Percentiles rank a stretch among this genome's conserved stretches.
phyloP scores from a whole-genome alignment of 2,888 invertebrate genomes.

The Acronicta leporina region DNA sequence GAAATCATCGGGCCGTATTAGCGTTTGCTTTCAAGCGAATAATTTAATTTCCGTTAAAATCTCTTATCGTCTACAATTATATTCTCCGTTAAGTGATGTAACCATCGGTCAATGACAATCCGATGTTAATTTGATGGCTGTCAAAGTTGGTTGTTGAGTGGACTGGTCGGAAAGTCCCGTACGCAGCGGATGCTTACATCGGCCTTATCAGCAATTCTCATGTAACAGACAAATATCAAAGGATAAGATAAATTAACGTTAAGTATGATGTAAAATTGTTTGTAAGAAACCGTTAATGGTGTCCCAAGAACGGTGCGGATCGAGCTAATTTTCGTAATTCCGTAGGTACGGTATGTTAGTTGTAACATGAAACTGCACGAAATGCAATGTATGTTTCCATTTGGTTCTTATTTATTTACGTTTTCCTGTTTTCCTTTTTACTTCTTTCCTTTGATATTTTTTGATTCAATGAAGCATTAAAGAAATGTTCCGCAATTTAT shows the following conservation, averaged over 20 bases:
- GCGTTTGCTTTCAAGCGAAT: slow-evolving; percentile 62
- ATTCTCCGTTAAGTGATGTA: slow-evolving; percentile 74
- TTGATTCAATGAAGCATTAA: slow-evolving; percentile 17
- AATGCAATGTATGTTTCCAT: slow-evolving; percentile 56
- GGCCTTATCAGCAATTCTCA: slow-evolving; percentile 60
- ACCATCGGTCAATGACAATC: slow-evolving; percentile 73
- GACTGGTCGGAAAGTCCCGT: slow-evolving; percentile 55
- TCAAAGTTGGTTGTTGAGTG: slow-evolving; percentile 67
- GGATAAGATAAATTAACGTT: slow-evolving; percentile 40
- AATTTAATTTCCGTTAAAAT: slow-evolving; percentile 77
- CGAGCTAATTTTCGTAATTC: slow-evolving; percentile 55
- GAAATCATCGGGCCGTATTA: slow-evolving; percentile 57
- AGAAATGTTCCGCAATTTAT: neutral
- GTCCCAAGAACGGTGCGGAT: slow-evolving; percentile 28
- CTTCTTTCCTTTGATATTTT: slow-evolving; percentile 30
- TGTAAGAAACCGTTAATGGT: slow-evolving; percentile 34
- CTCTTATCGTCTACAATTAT: slow-evolving; percentile 72
- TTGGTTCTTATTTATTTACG: slow-evolving; percentile 57
- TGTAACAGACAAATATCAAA: slow-evolving; percentile 43
- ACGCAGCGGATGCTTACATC: slow-evolving; percentile 51
- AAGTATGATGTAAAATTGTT: slow-evolving; percentile 39
- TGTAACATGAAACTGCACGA: slow-evolving; percentile 61
- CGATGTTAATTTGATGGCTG: slow-evolving; percentile 82
- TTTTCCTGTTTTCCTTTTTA: slow-evolving; percentile 53
- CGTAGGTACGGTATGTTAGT: slow-evolving; percentile 48